Evolutionary conservation across 2,888 invertebrate genomes (phyloP), one percentile per base, ranked within the genome.

Genomic region (Drosophila quinaria): DNA sequence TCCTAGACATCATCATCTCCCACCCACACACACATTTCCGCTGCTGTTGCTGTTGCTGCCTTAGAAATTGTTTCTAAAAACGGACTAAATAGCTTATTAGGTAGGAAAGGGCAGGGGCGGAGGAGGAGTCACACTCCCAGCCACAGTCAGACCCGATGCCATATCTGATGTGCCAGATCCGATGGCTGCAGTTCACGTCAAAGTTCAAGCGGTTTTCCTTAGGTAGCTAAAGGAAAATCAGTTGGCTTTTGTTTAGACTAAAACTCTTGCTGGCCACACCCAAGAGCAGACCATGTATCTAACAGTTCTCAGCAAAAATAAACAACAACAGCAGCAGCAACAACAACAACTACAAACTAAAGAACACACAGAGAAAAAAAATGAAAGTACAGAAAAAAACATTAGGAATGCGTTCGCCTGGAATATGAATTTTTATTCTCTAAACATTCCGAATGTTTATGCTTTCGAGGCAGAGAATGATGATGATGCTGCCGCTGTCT

Each of bases 361-460:
- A 44, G 11, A 60, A 35, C 10, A 33, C 8, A 33, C 2, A 51
- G 15, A 13, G 29, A 22, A 54, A 50, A 39, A 9, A 44, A 41
- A 44, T 17, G 11, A 35, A 50, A 37, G 15, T 17, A 25, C 25
- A 22, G 41, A 56, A 47, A 29, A 54, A 70, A 64, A 63, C 17
- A 29, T 25, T 37, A 35, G 62, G 46, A 56, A 47, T 46, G 44
- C 61, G 67, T 65, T 70, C 70, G 79, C 66, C 68, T 75, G 79
- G 76, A 80, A 78, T 75, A 80, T 75, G 67, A 61, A 59, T 68
- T 71, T 77, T 74, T 80, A 78, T 86, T 70, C 79, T 84, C 78
- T 84, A 84, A 84, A 84, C 89, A 84, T 84, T 88, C 77, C 67
- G 67, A 65, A 49, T 84, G 87, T 84, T 89, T 84, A 89, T 89